phyloP scores from a whole-genome alignment of 1,140 invertebrate species.

The Andricus grossulariae region DNA sequence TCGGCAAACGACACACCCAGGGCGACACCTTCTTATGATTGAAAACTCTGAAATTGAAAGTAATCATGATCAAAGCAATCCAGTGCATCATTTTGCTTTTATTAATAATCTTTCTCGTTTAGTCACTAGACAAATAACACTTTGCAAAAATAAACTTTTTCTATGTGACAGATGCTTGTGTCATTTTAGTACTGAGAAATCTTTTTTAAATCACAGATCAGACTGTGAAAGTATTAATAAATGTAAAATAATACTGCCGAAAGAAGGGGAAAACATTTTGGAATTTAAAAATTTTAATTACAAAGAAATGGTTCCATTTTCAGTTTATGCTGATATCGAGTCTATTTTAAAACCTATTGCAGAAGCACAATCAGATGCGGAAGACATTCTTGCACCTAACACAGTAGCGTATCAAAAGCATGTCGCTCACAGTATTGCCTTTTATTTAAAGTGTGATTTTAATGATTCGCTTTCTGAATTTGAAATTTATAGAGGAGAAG shows the following conservation, averaged over 20 bases:
- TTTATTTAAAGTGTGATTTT: constrained; percentile 38
- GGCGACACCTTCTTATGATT: too few relatives aligned
- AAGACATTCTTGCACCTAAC: too few relatives aligned
- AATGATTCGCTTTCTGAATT: constrained; percentile 25
- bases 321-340: constrained; percentile 46
- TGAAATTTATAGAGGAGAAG: neutral
- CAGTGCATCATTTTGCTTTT: too few relatives aligned
- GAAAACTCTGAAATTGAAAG: too few relatives aligned
- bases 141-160: too few relatives aligned
- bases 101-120: too few relatives aligned
- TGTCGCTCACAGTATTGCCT: constrained; percentile 37
- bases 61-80: too few relatives aligned
- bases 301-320: constrained; percentile 44
- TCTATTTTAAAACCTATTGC: constrained; percentile 34
- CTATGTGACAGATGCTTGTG: too few relatives aligned
- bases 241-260: constrained; percentile 30
- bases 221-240: constrained; percentile 38
- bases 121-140: too few relatives aligned
- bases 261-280: constrained; percentile 29
- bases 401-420: constrained; percentile 31
- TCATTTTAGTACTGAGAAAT: too few relatives aligned
- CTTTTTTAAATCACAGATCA: too few relatives aligned
- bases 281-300: constrained; percentile 45
- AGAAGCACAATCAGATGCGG: neutral
- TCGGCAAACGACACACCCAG: too few relatives aligned